Percentiles rank a stretch among this genome's conserved stretches.
These are phyloP conservation scores for Calliopsis andreniformis DNA, from an alignment of 1,140 invertebrate species.

Conservation along the genomic window DNA sequence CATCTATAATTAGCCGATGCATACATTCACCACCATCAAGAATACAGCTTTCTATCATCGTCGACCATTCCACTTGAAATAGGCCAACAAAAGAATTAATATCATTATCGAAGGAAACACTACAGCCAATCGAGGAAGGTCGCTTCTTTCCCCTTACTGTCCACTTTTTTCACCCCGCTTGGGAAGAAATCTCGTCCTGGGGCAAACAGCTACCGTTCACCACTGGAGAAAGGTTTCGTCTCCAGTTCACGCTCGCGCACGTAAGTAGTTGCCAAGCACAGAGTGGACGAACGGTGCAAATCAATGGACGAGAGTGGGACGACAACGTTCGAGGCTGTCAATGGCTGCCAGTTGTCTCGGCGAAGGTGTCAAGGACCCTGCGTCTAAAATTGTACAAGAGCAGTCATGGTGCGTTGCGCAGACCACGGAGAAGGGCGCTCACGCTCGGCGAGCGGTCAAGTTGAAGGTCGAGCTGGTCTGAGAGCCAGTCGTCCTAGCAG, in stretches of 20 bases:
- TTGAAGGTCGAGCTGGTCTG: slow-evolving; percentile 67
- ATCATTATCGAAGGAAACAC: too few relatives aligned
- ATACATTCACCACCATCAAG: too few relatives aligned
- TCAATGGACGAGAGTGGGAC: slow-evolving; percentile 37
- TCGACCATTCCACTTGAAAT: too few relatives aligned
- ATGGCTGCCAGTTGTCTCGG: slow-evolving; percentile 45
- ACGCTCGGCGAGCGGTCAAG: slow-evolving; percentile 64
- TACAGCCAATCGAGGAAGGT: too few relatives aligned
- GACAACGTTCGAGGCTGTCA: slow-evolving; percentile 43
- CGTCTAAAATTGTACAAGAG: slow-evolving; percentile 59
- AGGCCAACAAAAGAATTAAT: too few relatives aligned
- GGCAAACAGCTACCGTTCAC: background rate
- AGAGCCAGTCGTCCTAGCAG: background rate
- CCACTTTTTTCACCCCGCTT: too few relatives aligned
- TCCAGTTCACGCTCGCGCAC: background rate
- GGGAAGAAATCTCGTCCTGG: too few relatives aligned
- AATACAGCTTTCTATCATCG: too few relatives aligned
- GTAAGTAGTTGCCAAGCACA: background rate
- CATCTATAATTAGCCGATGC: too few relatives aligned
- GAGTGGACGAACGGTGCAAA: slow-evolving; percentile 13
- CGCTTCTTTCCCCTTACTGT: too few relatives aligned
- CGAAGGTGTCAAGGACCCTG: slow-evolving; percentile 63
- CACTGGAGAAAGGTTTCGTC: slow-evolving; percentile 3
- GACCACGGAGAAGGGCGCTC: slow-evolving; percentile 55
- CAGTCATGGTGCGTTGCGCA: slow-evolving; percentile 22